Conservation (phyloP, 2,113 vertebrate genomes). For the Cebidichthys violaceus region DNA sequence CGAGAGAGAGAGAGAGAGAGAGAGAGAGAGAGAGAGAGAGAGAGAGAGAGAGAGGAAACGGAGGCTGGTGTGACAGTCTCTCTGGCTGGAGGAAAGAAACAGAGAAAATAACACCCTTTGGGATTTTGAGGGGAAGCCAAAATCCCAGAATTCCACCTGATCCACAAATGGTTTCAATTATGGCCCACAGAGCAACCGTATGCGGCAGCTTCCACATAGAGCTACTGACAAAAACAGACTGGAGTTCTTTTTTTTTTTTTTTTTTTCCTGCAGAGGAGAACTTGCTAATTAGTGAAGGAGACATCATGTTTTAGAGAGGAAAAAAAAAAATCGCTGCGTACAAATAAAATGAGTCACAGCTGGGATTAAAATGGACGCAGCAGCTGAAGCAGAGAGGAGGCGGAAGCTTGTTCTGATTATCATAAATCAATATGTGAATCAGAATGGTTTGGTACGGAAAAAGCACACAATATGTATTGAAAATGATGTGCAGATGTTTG, state of each 20-base stretch:
- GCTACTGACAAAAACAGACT: constrained; percentile 62
- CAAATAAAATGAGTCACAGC: constrained; percentile 32
- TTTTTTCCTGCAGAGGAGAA: constrained; percentile 58
- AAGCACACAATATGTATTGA: background rate
- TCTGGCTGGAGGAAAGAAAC: constrained; percentile 66
- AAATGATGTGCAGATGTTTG: background rate
- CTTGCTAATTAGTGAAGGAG: constrained; percentile 62
- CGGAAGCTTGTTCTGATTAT: background rate
- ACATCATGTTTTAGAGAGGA: constrained; percentile 29
- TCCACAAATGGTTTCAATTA: constrained; percentile 96
- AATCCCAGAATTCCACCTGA: constrained; percentile 92
- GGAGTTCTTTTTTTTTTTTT: constrained; percentile 58
- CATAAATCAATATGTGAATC: background rate
- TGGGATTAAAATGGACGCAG: constrained; percentile 6
- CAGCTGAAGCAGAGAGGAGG: background rate
- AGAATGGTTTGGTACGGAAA: background rate
- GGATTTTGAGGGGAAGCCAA: constrained; percentile 87
- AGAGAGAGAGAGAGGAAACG: constrained; percentile 50
- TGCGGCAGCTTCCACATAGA: constrained; percentile 75
- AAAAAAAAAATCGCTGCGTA: background rate
- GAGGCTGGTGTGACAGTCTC: constrained; percentile 90
- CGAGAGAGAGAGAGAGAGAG: constrained; percentile 32
- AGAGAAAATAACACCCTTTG: constrained; percentile 83
- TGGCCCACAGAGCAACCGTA: constrained; percentile 76
- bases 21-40: constrained; percentile 39